phyloP scores from a whole-genome alignment of 2,113 vertebrate genomes.

The Mugil cephalus region DNA sequence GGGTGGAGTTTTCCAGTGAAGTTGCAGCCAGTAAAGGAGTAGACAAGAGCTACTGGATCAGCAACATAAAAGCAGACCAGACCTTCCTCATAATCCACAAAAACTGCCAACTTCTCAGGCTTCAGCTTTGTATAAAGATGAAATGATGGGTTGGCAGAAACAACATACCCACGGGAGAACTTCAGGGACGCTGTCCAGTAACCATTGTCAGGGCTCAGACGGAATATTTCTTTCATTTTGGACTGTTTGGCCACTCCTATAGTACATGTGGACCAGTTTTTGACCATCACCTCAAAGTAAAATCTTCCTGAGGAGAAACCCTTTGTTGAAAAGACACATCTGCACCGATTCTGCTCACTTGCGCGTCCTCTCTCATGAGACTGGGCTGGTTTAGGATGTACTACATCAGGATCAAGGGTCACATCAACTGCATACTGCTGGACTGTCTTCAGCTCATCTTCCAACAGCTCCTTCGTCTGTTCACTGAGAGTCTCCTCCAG shows the following conservation, averaged over 20 bases:
- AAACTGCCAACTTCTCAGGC: no score
- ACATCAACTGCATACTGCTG: not conserved
- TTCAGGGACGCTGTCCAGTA: not conserved
- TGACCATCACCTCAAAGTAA: not conserved
- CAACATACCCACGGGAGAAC: no score
- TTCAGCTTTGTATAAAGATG: no score
- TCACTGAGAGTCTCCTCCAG: conserved; percentile 1
- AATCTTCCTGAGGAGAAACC: not conserved
- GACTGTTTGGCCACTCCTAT: not conserved
- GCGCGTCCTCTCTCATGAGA: not conserved
- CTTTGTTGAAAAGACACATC: not conserved
- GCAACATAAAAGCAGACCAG: conserved; percentile 9
- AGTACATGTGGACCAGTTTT: not conserved
- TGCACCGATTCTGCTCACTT: not conserved
- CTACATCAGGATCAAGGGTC: conserved; percentile 12
- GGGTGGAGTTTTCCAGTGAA: no score
- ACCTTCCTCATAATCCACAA: not conserved
- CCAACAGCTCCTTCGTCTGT: not conserved
- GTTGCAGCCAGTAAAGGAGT: not conserved
- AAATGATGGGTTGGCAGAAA: no score
- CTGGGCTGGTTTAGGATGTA: not conserved
- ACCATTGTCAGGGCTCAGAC: not conserved
- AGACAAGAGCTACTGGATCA: not conserved
- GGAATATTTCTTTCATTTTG: not conserved
- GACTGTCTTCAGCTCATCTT: conserved; percentile 3